Evolutionary conservation across 1,140 invertebrate genomes (phyloP), one percentile per base, ranked within the genome.

Genomic region (Danaus melanippus): DNA sequence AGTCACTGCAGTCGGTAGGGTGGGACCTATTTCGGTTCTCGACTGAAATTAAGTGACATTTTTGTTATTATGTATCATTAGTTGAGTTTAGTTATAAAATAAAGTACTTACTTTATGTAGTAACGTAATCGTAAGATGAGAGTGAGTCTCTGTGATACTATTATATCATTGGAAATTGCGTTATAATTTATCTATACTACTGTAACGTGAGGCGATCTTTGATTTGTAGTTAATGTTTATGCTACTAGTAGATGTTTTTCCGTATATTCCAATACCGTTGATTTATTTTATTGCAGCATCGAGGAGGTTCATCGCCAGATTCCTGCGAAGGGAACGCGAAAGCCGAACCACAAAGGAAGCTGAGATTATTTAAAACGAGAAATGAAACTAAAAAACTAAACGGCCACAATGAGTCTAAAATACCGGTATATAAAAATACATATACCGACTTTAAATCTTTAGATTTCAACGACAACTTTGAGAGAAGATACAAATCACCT

Each of bases 331-430:
- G 86, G 69, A 87, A 88, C 65, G 69, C 74, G 67, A 83, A 80
- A 69, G 70, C 71, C 43, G 88, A 85, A 60, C 89, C 90, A 2
- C 88, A 90, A 17, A 84, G 89, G 58, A 89, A 89, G 69, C 86
- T 90, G 10, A 87, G 92, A 10, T 81, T 93, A 32, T 93, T 93
- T 74, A 93, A 93, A 81, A 93, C 92, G n/a, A 89, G 91, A 74
- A 91, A 91, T 10, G 92, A 93, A 81, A 91, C 90, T 11, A 91
- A 90, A 76, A 90, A 89, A 66, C 52, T 80, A 47, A 83, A 76
- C 57, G 74, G 71, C 15, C 68, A 70, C 17, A 59, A 64, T 48
- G 77, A 80, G 50, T 69, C 60, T 56, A 76, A 73, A 62, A 71
- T 68, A 43, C 67, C 71, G 12, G 61, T 58, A 10, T 83, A 69